Base-by-base conservation (phyloP, 2,113 vertebrate species). In the Notothenia rossii region DNA sequence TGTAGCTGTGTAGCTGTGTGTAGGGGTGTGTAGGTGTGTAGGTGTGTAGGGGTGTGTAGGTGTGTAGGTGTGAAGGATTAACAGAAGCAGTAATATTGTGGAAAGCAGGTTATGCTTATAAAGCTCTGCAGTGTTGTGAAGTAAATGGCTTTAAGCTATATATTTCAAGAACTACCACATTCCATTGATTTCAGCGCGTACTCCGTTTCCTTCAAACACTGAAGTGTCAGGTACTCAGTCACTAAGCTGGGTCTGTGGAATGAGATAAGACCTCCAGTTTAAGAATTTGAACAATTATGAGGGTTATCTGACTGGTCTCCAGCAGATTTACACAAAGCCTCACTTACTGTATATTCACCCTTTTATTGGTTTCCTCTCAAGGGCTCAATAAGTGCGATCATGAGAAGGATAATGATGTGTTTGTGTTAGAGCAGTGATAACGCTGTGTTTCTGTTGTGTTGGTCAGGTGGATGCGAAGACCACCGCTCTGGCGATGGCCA, bases 401-500 rank as follows among this genome's bases (percentile, higher is more conserved):
- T 29, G 29, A 29, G 29, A 29, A 29, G 29, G 29, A 29, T 29
- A 29, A 40, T 40, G 59, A 11, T 18, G 17, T 4, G 14, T 36
- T 20, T 22, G 43, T 62, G 60, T 66, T 50, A 29, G 7, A 10
- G 4, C 22, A 66, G 64, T 53, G 49, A 64, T 56, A 20, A 61
- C 7, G 9, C 20, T 25, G 45, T 62, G 36, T 1, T 76, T 4
- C 4, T 22, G 22, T 29, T 61, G 20, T n/a, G 4, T 67, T 6
- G n/a, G 3, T 33, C 88, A 95, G 95, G 94, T 95, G 91, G 94
- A 94, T 43, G 92, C 84, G 56, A 94, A 91, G 79, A 98, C 98
- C 58, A 98, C 98, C 3, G 97, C 98, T 1, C 85, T 99, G 93
- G 98, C 98, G 0, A 95, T 99, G 95, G 97, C 98, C 81, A 99